A percentile compares a stretch with the other conserved stretches of the same genome.
These are phyloP conservation scores for Hylomyscus alleni DNA, from an alignment of 2,797 vertebrate species.

Conservation along the genomic window DNA sequence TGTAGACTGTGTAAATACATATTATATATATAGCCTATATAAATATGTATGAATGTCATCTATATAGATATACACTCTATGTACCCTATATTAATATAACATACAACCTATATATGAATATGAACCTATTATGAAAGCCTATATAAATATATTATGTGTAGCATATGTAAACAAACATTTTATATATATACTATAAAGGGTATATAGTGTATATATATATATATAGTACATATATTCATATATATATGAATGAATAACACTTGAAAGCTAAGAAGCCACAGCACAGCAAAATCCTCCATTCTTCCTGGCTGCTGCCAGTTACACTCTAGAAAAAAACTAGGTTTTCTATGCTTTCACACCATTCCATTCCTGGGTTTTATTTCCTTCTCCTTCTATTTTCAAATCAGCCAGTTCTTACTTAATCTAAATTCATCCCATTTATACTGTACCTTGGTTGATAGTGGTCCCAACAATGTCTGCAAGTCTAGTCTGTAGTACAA, in stretches of 20 bases:
- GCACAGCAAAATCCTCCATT: neutral
- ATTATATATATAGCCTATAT: neutral
- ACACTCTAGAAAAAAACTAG: conserved; percentile 38
- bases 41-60: neutral
- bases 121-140: neutral
- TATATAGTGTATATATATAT: neutral
- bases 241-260: neutral
- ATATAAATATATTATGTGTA: neutral
- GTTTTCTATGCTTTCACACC: neutral
- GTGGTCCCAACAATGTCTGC: neutral
- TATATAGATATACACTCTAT: neutral
- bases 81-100: neutral
- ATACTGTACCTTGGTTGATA: neutral
- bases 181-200: neutral
- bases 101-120: neutral
- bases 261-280: conserved; percentile 32
- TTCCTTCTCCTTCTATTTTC: conserved; percentile 48
- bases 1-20: neutral
- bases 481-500: neutral
- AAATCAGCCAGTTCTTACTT: conserved; percentile 57
- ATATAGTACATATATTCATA: neutral
- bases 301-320: neutral
- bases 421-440: conserved; percentile 29
- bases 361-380: conserved; percentile 26
- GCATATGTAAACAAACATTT: neutral